Evolutionary conservation across 2,113 vertebrate species (phyloP), one percentile per base, ranked within the genome.

Genomic region (Myrmophylax atrothorax): DNA sequence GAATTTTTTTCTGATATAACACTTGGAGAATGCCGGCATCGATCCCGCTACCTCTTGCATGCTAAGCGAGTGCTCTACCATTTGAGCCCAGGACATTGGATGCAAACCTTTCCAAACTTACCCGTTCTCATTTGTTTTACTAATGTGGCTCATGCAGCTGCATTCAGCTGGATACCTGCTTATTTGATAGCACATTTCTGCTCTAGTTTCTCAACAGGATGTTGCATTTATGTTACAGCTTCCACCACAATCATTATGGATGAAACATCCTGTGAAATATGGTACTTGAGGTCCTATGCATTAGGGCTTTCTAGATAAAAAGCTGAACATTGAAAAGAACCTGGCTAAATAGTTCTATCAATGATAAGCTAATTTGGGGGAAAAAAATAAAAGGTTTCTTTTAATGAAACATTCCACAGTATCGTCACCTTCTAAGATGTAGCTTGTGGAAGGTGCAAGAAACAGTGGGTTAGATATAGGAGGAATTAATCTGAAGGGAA

Each of bases 11-110:
- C 40, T 13, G 13, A 42, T 42, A 42, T 42, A 59, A 1, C 0
- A 28, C 26, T 14, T 96, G 96, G 96, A 97, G 96, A 97, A 95
- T 94, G 93, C 89, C 91, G 89, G 94, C 92, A 95, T 96, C 88
- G 95, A 96, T 95, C 96, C 96, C 95, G 91, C 96, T 97, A 89
- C 96, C 94, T 95, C 95, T 95, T 95, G 87, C 95, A 96, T 94
- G 96, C 93, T 97, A 96, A 96, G 95, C 81, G 90, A 96, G 90
- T 92, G 88, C 93, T 94, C 95, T 96, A 92, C 97, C 90, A 94
- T 95, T 96, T 97, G 14, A 42, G 37, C 31, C 31, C 10, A 69
- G 14, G 33, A 25, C 2, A 3, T 50, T 69, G 49, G 24, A 40
- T 62, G 10, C 28, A 73, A 64, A 66, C 14, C 19, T 76, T 49